Conservation (phyloP, 2,113 vertebrate genomes). For the Scartelaos histophorus region DNA sequence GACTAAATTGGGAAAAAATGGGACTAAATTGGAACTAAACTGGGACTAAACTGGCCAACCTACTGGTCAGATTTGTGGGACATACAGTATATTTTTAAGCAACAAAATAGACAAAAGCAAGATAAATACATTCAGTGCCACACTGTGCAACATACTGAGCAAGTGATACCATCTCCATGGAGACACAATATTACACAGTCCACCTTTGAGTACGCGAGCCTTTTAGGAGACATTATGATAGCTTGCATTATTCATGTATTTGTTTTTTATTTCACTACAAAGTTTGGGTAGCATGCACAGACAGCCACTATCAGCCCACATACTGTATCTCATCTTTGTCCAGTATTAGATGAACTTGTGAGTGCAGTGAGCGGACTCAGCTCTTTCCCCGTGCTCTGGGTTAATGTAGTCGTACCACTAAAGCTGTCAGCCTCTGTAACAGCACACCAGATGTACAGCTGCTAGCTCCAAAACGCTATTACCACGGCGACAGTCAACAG, state of each 20-base stretch:
- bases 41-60: no score
- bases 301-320: constrained; percentile 25
- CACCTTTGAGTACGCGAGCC: no score
- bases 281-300: neutral
- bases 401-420: constrained; percentile 65
- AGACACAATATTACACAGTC: no score
- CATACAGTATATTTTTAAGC: no score
- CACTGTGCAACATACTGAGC: no score
- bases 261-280: neutral
- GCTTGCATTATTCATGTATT: neutral
- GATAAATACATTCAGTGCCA: no score
- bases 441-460: constrained; percentile 53
- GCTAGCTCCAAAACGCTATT: constrained; percentile 54
- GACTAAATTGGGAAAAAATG: no score
- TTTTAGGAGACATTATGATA: neutral
- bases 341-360: constrained; percentile 41
- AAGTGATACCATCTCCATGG: no score
- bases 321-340: constrained; percentile 55
- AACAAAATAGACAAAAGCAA: no score
- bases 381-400: constrained; percentile 45
- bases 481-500: constrained; percentile 40
- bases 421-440: constrained; percentile 62
- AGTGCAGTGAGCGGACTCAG: constrained; percentile 42
- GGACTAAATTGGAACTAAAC: no score
- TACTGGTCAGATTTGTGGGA: no score